Conservation (phyloP, 2,797 vertebrate genomes). For the Tolypeutes matacus region DNA sequence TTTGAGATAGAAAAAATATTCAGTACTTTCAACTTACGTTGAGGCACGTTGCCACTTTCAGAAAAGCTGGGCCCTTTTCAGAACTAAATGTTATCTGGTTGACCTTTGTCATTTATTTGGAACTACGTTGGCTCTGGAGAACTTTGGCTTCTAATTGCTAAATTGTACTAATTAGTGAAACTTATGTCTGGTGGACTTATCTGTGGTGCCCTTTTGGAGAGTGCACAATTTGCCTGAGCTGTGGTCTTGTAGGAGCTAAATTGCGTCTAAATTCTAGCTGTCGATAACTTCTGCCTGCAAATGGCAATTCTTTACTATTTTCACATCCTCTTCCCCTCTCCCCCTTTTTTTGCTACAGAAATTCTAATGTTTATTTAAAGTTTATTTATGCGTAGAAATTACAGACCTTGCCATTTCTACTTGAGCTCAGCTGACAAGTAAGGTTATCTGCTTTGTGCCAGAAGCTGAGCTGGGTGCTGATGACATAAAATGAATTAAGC, state of each 20-base stretch:
- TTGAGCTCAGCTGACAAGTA: background rate
- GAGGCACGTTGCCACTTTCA: background rate
- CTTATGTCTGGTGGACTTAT: background rate
- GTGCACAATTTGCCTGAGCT: background rate
- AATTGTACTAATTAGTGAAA: background rate
- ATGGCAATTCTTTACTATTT: background rate
- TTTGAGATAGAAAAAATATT: background rate
- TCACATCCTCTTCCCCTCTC: background rate
- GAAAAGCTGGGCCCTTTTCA: background rate
- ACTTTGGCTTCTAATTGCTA: conserved; percentile 35
- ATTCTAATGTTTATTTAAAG: conserved; percentile 16
- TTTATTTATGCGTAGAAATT: background rate
- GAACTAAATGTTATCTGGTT: background rate
- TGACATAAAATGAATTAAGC: background rate
- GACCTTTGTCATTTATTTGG: background rate
- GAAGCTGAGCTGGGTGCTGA: background rate
- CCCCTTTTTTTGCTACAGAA: background rate
- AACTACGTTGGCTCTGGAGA: background rate
- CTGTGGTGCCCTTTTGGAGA: background rate
- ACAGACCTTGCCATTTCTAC: background rate
- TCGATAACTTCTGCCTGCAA: background rate
- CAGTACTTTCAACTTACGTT: background rate
- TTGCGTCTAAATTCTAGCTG: conserved; percentile 32
- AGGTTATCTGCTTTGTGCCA: background rate
- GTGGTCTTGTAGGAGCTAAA: background rate